Conservation (phyloP, 2,888 invertebrate genomes). For the Salpingus planirostris region DNA sequence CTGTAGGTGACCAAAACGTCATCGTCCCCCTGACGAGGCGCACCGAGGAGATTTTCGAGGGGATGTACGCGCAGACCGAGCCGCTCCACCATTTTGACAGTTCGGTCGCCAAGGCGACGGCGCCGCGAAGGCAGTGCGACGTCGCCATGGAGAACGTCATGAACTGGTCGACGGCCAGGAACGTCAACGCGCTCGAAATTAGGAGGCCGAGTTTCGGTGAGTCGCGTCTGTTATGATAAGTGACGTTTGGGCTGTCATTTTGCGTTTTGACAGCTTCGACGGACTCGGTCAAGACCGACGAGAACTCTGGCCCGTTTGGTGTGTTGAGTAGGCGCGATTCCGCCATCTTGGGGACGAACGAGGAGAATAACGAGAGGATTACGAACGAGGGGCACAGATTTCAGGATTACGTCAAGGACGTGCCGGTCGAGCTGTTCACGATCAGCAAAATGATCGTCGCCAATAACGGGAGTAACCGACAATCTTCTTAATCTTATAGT, state of each 20-base stretch:
- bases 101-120: slow-evolving; percentile 1
- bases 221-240: too few species aligned
- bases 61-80: slow-evolving; percentile 30
- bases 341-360: slow-evolving; percentile 16
- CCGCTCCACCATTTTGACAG: slow-evolving; percentile 1
- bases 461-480: background rate
- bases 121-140: slow-evolving; percentile 20
- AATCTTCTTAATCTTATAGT: too few species aligned
- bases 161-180: slow-evolving; percentile 38
- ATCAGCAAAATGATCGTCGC: slow-evolving; percentile 32
- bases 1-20: slow-evolving; percentile 46
- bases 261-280: too few species aligned
- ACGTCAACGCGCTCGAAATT: slow-evolving; percentile 27
- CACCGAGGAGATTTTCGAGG: slow-evolving; percentile 48
- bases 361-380: too few species aligned
- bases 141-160: slow-evolving; percentile 35
- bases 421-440: slow-evolving; percentile 38
- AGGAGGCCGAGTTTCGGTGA: slow-evolving; percentile 21
- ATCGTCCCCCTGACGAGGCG: slow-evolving; percentile 56
- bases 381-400: too few species aligned
- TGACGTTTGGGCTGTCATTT: too few species aligned
- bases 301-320: background rate
- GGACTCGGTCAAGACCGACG: too few species aligned
- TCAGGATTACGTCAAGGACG: slow-evolving; percentile 34
- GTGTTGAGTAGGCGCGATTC: slow-evolving; percentile 14